Base-by-base conservation (phyloP, 2,797 vertebrate genomes). In the Halcyon leucocephala region DNA sequence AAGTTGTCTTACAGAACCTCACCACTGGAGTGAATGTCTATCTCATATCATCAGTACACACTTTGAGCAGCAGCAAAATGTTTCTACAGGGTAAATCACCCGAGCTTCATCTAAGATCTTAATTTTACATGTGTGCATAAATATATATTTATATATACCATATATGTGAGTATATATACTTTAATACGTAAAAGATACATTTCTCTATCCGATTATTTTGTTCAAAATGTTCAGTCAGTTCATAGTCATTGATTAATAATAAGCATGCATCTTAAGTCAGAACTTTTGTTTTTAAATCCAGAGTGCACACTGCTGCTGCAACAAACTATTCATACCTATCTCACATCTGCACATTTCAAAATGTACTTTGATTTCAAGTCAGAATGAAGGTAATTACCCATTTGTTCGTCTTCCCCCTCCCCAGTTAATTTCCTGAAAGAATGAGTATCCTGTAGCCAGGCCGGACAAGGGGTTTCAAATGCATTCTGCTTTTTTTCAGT, bases 231-330 rank as follows among this genome's bases (percentile, higher is more conserved):
- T 90, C 35, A 73, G 77, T 51, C 46, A 65, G 39, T 25, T 82
- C 13, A 48, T 4, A 48, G 31, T 6, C n/a, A 51, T 69, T 69
- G 22, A 57, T 16, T 67, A 74, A 60, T 44, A 80, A 57, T 25
- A 90, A n/a, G 67, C 25, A 54, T 29, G 14, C 39, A 46, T 3
- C 4, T 61, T 69, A 85, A 85, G 33, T 72, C 46, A 83, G 57
- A 94, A 71, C 11, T 57, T 82, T 2, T 8, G 3, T 4, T 87
- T 95, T 87, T 67, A 67, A 92, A 86, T 77, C 29, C 49, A 82
- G 48, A 93, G 54, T 25, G 37, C 25, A 41, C 6, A 44, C 21
- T 76, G 44, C 6, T 24, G 14, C 42, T 57, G n/a, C 39, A 82
- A 73, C 62, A 79, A 95, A 69, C 21, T 46, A 42, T 25, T 86